Evolutionary conservation across 1,140 invertebrate species (phyloP).

Genomic region (Chionoecetes opilio): DNA sequence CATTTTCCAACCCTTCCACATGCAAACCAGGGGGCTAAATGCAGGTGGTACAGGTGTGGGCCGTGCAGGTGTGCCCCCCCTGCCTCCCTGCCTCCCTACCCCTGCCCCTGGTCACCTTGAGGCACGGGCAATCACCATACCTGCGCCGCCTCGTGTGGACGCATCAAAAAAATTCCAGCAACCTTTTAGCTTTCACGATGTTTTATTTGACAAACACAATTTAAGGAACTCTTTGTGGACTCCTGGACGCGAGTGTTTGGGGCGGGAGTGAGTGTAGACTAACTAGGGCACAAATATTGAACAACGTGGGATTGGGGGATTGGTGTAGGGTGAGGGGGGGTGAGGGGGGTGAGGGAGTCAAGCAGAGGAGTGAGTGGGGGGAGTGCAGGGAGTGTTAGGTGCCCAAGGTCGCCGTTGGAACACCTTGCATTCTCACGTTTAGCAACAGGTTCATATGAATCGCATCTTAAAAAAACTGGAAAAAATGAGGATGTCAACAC

Average conservation of each 20-base stretch:
- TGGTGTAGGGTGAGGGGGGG: not conserved
- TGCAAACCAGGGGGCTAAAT: not conserved
- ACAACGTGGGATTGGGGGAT: not conserved
- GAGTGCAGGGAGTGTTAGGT: not conserved
- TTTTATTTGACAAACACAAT: constrained; percentile 38
- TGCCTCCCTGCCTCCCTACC: not conserved
- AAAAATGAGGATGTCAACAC: not conserved
- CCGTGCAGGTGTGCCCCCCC: not conserved
- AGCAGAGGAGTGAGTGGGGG: not conserved
- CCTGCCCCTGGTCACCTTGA: not conserved
- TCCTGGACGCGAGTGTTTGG: constrained; percentile 18
- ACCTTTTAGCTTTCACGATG: constrained; percentile 18
- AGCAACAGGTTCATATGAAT: constrained; percentile 5
- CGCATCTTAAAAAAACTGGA: not conserved
- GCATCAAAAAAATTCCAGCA: not conserved
- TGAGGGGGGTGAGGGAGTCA: not conserved
- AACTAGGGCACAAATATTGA: constrained; percentile 40
- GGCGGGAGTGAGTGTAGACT: not conserved
- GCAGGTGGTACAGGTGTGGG: not conserved
- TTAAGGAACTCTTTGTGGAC: constrained; percentile 6
- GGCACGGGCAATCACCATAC: not conserved
- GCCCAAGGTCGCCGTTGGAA: not conserved
- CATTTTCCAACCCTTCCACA: not conserved
- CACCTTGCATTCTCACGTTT: constrained; percentile 28
- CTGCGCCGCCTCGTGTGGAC: not conserved